phyloP scores from a whole-genome alignment of 1,140 invertebrate species.

The Acromyrmex echinatior region DNA sequence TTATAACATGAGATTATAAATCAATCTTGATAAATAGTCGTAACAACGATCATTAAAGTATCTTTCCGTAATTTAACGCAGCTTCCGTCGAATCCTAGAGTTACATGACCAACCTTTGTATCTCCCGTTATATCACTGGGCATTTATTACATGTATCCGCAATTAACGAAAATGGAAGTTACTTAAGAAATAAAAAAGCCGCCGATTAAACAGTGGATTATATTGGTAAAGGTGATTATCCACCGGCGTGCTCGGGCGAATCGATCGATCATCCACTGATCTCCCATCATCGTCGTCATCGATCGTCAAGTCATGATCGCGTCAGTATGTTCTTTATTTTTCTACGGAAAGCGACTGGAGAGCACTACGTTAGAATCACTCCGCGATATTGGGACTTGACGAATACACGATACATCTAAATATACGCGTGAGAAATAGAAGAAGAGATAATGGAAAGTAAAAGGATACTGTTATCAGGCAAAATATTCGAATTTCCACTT shows the following conservation, averaged over 20 bases:
- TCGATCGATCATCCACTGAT: constrained; percentile 31
- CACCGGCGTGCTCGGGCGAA: constrained; percentile 24
- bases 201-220: constrained; percentile 58
- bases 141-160: constrained; percentile 75
- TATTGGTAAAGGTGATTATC: constrained; percentile 47
- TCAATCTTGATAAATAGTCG: background rate
- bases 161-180: constrained; percentile 55
- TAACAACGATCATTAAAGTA: constrained; percentile 1
- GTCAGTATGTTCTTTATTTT: constrained; percentile 62
- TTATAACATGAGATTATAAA: constrained; percentile 17
- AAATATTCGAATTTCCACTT: constrained; percentile 28
- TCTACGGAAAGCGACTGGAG: constrained; percentile 50
- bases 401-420: constrained; percentile 25
- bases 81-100: constrained; percentile 48
- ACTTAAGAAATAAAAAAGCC: constrained; percentile 42
- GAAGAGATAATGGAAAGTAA: background rate
- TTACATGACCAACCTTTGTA: constrained; percentile 44
- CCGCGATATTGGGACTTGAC: constrained; percentile 34
- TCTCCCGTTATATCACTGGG: constrained; percentile 71
- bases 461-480: background rate
- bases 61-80: constrained; percentile 31
- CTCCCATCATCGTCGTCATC: constrained; percentile 35
- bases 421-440: background rate
- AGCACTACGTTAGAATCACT: constrained; percentile 45
- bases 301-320: constrained; percentile 54